A percentile compares a stretch with the other conserved stretches of the same genome.
Evolutionary conservation across 2,113 vertebrate genomes (phyloP).

Genomic region (Corythornis vintsioides): DNA sequence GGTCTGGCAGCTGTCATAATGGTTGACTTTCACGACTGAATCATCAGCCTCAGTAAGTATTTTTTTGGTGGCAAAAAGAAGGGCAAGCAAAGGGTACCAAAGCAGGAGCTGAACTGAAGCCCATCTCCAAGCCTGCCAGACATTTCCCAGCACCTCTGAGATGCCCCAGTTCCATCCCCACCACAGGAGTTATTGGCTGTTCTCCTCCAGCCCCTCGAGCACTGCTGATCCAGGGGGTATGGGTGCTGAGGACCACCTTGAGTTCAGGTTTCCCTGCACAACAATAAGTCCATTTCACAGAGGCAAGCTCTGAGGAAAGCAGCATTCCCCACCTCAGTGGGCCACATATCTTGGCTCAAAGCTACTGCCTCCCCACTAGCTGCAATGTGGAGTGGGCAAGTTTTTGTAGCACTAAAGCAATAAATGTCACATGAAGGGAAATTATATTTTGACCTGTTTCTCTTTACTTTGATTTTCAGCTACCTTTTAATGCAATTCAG

Average conservation of each 20-base stretch:
- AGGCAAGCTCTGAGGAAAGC: neutral
- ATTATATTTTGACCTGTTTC: neutral
- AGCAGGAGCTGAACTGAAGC: neutral
- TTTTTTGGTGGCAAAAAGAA: neutral
- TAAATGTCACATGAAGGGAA: neutral
- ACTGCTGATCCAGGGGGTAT: neutral
- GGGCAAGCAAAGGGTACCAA: neutral
- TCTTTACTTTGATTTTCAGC: neutral
- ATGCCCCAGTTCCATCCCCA: neutral
- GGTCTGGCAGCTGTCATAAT: neutral
- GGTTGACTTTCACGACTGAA: neutral
- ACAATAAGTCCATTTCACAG: rapidly evolving
- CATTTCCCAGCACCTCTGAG: neutral
- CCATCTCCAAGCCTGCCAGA: neutral
- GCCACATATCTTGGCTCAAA: rapidly evolving
- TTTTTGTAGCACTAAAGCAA: neutral
- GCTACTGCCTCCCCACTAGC: neutral
- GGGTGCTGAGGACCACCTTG: neutral
- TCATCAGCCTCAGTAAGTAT: neutral
- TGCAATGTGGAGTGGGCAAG: neutral
- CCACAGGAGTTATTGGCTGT: neutral
- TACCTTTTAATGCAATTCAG: neutral
- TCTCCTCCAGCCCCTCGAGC: neutral
- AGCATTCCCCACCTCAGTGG: neutral
- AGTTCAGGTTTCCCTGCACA: neutral